phyloP scores from a whole-genome alignment of 2,113 vertebrate species.

The Elaphurus davidianus region DNA sequence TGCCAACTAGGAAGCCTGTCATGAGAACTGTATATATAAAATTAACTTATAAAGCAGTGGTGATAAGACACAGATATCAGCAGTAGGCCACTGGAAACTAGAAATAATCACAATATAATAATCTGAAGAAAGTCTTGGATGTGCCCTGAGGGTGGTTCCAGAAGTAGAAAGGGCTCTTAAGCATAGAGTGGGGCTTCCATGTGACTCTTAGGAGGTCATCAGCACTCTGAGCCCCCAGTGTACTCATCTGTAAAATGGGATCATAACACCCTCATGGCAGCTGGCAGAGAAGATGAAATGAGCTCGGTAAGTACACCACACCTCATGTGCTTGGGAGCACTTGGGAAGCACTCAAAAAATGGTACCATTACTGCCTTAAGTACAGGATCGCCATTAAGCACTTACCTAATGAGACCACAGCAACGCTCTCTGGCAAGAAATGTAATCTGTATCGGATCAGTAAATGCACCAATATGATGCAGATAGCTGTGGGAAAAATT shows the following conservation, averaged over 20 bases:
- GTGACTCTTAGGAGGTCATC: neutral
- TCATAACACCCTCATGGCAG: neutral
- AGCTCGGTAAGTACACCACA: neutral
- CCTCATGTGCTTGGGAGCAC: neutral
- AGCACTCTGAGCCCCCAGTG: neutral
- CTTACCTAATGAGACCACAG: constrained; percentile 98
- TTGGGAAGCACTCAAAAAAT: neutral
- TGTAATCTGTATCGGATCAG: constrained; percentile 96
- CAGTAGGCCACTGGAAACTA: too few relatives aligned
- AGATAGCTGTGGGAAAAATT: constrained; percentile 87
- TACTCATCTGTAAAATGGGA: neutral
- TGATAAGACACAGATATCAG: neutral
- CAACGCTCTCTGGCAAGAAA: constrained; percentile 98
- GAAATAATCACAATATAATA: neutral
- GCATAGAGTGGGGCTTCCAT: too few relatives aligned
- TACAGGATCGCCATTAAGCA: neutral
- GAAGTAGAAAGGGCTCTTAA: neutral
- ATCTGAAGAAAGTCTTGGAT: neutral
- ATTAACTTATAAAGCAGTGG: neutral
- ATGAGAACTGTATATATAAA: neutral
- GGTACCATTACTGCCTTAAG: neutral
- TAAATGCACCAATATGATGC: constrained; percentile 99
- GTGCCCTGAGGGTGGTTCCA: neutral
- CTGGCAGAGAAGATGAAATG: neutral
- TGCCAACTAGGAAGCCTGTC: neutral